These are phyloP conservation scores for Pemphredon lugubris DNA, from an alignment of 2,888 invertebrate genomes.

Conservation along the genomic window DNA sequence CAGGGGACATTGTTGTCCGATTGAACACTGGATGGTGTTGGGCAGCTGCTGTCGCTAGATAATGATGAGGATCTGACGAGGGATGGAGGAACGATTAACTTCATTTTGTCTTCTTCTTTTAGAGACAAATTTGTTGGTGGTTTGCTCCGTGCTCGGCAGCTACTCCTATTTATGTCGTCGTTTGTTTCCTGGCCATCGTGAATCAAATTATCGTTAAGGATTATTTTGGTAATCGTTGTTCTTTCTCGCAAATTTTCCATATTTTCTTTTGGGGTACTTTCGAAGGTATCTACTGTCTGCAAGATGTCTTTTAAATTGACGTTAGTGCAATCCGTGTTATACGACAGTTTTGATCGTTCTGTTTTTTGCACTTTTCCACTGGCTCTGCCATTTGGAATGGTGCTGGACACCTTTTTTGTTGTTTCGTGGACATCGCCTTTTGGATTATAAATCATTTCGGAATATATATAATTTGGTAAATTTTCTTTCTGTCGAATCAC, in stretches of 20 bases:
- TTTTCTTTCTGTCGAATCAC: constrained; percentile 52
- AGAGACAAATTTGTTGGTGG: constrained; percentile 38
- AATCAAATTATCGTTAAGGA: constrained; percentile 71
- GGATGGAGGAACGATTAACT: constrained; percentile 64
- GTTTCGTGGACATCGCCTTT: constrained; percentile 30
- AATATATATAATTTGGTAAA: constrained; percentile 60
- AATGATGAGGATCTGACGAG: constrained; percentile 73
- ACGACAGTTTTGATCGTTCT: constrained; percentile 31
- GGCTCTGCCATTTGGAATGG: constrained; percentile 26
- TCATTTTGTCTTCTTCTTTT: constrained; percentile 55
- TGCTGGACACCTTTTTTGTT: constrained; percentile 4
- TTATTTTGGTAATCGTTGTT: constrained; percentile 76
- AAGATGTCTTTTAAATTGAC: constrained; percentile 78
- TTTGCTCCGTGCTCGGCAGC: constrained; percentile 55
- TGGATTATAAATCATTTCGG: constrained; percentile 29
- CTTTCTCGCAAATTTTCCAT: constrained; percentile 76
- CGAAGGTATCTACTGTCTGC: constrained; percentile 70
- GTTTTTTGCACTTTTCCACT: constrained; percentile 13
- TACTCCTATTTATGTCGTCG: constrained; percentile 37
- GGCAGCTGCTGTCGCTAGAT: constrained; percentile 76
- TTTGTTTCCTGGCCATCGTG: constrained; percentile 57
- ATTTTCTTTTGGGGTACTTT: constrained; percentile 73
- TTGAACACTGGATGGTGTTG: constrained; percentile 74
- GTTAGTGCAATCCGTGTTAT: constrained; percentile 60
- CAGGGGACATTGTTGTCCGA: constrained; percentile 74